A percentile compares a stretch with the other conserved stretches of the same genome.
Evolutionary conservation across 1,140 invertebrate species (phyloP).

Genomic region (Thaumetopoea pityocampa): DNA sequence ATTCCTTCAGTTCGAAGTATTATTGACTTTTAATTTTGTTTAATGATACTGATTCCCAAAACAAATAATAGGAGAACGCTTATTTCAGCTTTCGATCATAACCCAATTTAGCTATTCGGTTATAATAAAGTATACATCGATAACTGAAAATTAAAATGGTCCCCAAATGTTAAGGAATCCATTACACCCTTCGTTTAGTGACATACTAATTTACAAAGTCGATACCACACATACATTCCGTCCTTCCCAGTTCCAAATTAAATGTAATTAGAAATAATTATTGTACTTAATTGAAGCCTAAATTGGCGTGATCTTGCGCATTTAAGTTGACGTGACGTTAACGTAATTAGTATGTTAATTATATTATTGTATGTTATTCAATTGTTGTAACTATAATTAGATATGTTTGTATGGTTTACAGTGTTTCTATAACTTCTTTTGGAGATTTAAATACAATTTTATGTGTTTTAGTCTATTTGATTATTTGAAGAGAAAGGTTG

Average conservation of each 20-base stretch:
- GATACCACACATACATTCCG: background rate
- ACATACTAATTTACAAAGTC: background rate
- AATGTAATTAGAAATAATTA: constrained; percentile 13
- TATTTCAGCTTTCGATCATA: too few species aligned
- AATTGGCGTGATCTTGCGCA: constrained; percentile 38
- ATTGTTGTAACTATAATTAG: constrained; percentile 47
- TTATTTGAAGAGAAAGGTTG: constrained; percentile 11
- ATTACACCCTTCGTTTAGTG: too few species aligned
- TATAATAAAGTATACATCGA: too few species aligned
- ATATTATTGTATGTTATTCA: constrained; percentile 35
- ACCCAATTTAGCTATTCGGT: too few species aligned
- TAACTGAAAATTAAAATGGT: too few species aligned
- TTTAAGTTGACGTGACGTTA: constrained; percentile 28
- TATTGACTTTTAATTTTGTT: too few species aligned
- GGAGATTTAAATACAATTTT: constrained; percentile 57
- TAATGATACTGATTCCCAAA: too few species aligned
- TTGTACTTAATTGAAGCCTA: constrained; percentile 5
- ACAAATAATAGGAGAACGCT: too few species aligned
- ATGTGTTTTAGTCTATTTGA: constrained; percentile 21
- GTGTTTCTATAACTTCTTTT: constrained; percentile 61
- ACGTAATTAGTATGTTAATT: constrained; percentile 45
- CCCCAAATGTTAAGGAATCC: too few species aligned
- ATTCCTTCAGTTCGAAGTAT: too few species aligned
- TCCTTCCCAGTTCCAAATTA: constrained; percentile 17
- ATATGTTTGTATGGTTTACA: constrained; percentile 65